A percentile compares a stretch with the other conserved stretches of the same genome.
Evolutionary conservation across 2,888 invertebrate species (phyloP).

Genomic region (Parthenolecanium corni): DNA sequence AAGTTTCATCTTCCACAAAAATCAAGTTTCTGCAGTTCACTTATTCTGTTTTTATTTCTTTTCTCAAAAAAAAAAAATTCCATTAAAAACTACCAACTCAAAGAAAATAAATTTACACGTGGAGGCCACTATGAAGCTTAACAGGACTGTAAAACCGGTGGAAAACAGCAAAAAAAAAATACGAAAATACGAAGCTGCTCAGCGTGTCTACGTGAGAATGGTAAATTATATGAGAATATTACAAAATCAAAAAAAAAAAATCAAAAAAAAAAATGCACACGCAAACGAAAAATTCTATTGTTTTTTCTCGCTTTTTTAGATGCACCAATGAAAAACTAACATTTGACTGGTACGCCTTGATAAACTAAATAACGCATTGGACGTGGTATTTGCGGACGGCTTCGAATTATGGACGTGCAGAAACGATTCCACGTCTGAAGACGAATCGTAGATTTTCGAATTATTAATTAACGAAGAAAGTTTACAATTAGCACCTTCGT

Average conservation of each 20-base stretch:
- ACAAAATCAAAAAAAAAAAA: slow-evolving; percentile 23
- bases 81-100: no score
- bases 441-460: slow-evolving; percentile 7
- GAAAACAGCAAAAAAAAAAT: no score
- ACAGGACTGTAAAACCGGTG: no score
- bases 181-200: no score
- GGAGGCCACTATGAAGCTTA: no score
- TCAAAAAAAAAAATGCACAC: slow-evolving; percentile 5
- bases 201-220: no score
- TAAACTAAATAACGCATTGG: slow-evolving; percentile 7
- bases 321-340: slow-evolving; percentile 5
- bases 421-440: slow-evolving; percentile 7
- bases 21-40: no score
- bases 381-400: background rate
- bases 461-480: slow-evolving; percentile 12
- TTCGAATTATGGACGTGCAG: slow-evolving; percentile 2
- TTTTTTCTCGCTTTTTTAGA: no score
- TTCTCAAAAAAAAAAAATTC: no score
- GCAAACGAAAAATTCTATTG: background rate
- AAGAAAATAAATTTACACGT: no score
- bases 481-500: slow-evolving; percentile 11
- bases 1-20: no score
- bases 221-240: slow-evolving; percentile 15
- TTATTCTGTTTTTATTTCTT: no score
- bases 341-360: slow-evolving; percentile 23